These are phyloP conservation scores for Leuciscus idus DNA, from an alignment of 2,113 vertebrate genomes.

Conservation along the genomic window DNA sequence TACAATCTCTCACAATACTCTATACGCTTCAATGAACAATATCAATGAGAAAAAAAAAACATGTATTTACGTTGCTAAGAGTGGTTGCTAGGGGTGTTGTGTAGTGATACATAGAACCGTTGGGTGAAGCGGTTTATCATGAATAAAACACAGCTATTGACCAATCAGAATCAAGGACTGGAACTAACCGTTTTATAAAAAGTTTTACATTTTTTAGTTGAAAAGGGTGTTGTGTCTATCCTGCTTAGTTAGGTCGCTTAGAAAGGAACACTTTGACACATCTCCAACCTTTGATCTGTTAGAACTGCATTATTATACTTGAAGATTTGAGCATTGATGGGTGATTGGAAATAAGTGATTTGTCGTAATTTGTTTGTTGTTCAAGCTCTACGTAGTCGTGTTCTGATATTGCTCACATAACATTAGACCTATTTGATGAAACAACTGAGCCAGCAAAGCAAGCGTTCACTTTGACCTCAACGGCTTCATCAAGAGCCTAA, in stretches of 20 bases:
- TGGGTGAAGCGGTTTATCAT: too few relatives aligned
- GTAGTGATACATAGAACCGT: too few relatives aligned
- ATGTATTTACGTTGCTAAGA: too few relatives aligned
- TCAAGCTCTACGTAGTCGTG: constrained; percentile 11
- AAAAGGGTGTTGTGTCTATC: too few relatives aligned
- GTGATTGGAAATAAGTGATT: neutral
- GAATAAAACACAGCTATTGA: too few relatives aligned
- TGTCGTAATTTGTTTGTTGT: neutral
- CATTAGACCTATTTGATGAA: constrained; percentile 40
- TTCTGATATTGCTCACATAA: constrained; percentile 24
- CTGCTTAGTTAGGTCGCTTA: too few relatives aligned
- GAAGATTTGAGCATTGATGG: constrained; percentile 2
- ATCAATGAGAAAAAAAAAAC: too few relatives aligned
- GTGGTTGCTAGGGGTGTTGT: neutral
- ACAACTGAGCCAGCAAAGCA: constrained; percentile 20
- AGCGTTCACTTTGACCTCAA: constrained; percentile 24
- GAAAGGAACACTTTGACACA: neutral
- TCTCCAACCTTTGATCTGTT: neutral
- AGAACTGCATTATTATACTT: neutral
- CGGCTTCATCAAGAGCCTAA: constrained; percentile 30
- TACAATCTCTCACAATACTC: too few relatives aligned
- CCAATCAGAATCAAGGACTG: too few relatives aligned
- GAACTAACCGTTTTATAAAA: too few relatives aligned
- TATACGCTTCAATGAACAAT: too few relatives aligned
- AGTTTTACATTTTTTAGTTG: too few relatives aligned